Percentiles rank a stretch among this genome's conserved stretches.
Conservation (phyloP, 2,113 vertebrate species). For the Xiphophorus couchianus region DNA sequence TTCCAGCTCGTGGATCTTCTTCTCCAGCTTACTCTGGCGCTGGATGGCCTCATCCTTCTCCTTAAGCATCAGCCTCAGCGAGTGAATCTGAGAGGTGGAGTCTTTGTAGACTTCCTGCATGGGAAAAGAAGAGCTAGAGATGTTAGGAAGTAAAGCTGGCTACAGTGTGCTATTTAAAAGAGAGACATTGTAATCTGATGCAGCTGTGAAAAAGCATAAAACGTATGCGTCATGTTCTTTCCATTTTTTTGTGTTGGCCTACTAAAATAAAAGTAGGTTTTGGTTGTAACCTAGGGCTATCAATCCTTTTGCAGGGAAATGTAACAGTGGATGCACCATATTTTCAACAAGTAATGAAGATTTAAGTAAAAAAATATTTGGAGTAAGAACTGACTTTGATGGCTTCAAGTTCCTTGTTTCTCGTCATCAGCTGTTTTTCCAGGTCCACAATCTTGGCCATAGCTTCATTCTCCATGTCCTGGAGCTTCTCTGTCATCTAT, state of each 20-base stretch:
- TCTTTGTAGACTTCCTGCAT: conserved; percentile 90
- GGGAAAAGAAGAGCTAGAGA: background rate
- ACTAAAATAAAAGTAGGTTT: no score
- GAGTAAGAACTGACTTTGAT: conserved; percentile 81
- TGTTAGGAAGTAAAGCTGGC: no score
- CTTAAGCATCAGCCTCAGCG: conserved; percentile 88
- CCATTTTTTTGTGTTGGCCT: no score
- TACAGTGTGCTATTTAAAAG: no score
- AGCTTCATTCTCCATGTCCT: conserved; percentile 96
- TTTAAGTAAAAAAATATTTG: background rate
- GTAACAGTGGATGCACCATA: background rate
- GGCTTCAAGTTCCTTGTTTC: conserved; percentile 90
- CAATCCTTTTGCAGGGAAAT: background rate
- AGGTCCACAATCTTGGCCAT: conserved; percentile 95
- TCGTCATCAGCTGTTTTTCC: conserved; percentile 93
- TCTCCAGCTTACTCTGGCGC: conserved; percentile 83
- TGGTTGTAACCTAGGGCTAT: no score
- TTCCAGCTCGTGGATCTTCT: conserved; percentile 84
- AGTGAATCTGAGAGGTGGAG: conserved; percentile 88
- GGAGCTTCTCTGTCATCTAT: conserved; percentile 91
- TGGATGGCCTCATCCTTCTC: conserved; percentile 95
- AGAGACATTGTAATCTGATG: no score
- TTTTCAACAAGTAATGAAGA: background rate
- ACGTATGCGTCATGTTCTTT: no score
- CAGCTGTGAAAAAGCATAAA: no score